A percentile compares a stretch with the other conserved stretches of the same genome.
phyloP scores from a whole-genome alignment of 2,113 vertebrate genomes.

The Pluvianellus socialis region DNA sequence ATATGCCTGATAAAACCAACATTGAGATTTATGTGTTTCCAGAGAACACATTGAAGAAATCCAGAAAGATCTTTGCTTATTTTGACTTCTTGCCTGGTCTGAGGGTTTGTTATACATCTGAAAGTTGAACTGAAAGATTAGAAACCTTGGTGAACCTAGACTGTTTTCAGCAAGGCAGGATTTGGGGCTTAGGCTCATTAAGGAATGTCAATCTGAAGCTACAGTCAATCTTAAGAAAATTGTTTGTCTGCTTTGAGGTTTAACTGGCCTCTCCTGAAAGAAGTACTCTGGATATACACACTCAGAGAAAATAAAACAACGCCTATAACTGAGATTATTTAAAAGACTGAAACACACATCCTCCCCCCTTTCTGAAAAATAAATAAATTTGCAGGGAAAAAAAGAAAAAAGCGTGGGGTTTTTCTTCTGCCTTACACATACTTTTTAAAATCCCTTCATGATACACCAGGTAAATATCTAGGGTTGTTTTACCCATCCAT shows the following conservation, averaged over 20 bases:
- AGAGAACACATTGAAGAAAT: background rate
- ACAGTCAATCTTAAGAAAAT: background rate
- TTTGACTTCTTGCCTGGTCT: slow-evolving; percentile 42
- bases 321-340: background rate
- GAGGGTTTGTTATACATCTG: slow-evolving; percentile 20
- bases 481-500: background rate
- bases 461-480: background rate
- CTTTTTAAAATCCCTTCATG: background rate
- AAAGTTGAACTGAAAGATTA: slow-evolving; percentile 29
- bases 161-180: slow-evolving; percentile 28
- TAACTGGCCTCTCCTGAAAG: background rate
- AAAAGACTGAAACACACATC: background rate
- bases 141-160: slow-evolving; percentile 21
- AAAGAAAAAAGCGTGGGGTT: fast-evolving
- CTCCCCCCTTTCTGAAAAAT: background rate
- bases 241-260: slow-evolving; percentile 20
- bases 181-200: slow-evolving; percentile 44
- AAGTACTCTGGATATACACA: background rate
- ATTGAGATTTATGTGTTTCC: slow-evolving; percentile 6
- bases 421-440: background rate
- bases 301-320: background rate
- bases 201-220: slow-evolving; percentile 2
- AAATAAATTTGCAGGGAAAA: background rate
- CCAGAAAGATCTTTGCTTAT: slow-evolving; percentile 14
- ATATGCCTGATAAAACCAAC: background rate